These are phyloP conservation scores for Drosophila ironensis DNA, from an alignment of 1,140 invertebrate species.

Conservation along the genomic window DNA sequence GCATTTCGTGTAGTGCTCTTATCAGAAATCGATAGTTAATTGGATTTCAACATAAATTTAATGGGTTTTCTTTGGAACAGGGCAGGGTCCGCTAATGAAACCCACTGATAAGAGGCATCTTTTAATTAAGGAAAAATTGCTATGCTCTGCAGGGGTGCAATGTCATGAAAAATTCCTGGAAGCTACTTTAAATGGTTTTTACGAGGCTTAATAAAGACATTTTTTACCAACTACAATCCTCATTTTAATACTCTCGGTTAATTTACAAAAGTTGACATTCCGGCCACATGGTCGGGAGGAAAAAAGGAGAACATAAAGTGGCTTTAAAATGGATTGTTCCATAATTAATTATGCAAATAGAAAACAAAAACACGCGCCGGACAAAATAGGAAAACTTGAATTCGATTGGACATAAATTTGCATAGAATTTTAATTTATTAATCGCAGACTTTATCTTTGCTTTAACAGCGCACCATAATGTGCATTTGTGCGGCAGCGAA, in stretches of 20 bases:
- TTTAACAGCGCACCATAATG: slow-evolving; percentile 1
- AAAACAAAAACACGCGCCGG: slow-evolving; percentile 12
- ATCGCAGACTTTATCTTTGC: slow-evolving; percentile 22
- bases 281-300: no score
- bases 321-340: slow-evolving; percentile 11
- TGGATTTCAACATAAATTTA: slow-evolving; percentile 51
- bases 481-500: slow-evolving; percentile 15
- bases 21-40: slow-evolving; percentile 68
- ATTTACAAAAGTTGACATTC: no score
- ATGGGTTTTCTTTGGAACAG: slow-evolving; percentile 26
- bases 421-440: slow-evolving; percentile 53
- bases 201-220: neutral
- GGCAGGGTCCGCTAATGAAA: slow-evolving; percentile 8
- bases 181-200: neutral
- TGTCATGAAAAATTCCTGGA: neutral
- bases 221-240: no score
- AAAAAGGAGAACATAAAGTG: neutral
- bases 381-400: no score
- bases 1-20: slow-evolving; percentile 44
- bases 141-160: no score
- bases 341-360: slow-evolving; percentile 55
- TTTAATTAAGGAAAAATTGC: slow-evolving; percentile 12
- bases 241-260: no score
- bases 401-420: slow-evolving; percentile 22
- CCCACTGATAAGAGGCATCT: slow-evolving; percentile 17